These are phyloP conservation scores for Rhopilema esculentum DNA, from an alignment of 30 jellyfish, hydroid and myxozoan species.

Conservation along the genomic window DNA sequence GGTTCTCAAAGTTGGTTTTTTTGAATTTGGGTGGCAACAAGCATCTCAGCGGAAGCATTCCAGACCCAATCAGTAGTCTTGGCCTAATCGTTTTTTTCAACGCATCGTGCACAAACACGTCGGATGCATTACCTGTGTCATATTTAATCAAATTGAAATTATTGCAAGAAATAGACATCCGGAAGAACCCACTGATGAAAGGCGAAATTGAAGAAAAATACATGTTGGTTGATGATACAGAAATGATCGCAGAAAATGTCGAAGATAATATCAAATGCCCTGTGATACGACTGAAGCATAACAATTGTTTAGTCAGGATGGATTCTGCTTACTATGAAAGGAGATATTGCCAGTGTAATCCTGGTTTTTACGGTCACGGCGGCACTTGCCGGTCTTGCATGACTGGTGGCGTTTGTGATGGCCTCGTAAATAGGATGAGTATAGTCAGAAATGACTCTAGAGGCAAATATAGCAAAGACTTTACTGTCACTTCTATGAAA, in stretches of 20 bases:
- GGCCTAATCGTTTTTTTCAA: slow-evolving; percentile 38
- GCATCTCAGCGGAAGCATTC: slow-evolving; percentile 52
- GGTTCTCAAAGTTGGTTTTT: slow-evolving; percentile 46
- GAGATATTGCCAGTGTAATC: slow-evolving; percentile 48
- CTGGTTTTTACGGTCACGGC: slow-evolving; percentile 68
- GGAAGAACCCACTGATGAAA: slow-evolving; percentile 53
- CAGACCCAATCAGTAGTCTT: slow-evolving; percentile 60
- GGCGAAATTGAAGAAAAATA: slow-evolving; percentile 28
- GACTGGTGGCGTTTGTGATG: slow-evolving; percentile 65
- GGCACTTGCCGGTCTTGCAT: slow-evolving; percentile 67
- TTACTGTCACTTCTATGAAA: slow-evolving; percentile 19
- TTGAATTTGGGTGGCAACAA: slow-evolving; percentile 62
- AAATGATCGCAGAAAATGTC: slow-evolving; percentile 8
- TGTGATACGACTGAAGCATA: slow-evolving; percentile 45
- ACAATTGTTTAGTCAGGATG: slow-evolving; percentile 17
- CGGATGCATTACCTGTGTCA: slow-evolving; percentile 44
- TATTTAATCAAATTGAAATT: slow-evolving; percentile 42
- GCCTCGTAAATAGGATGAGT: too few species aligned
- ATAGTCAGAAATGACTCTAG: background rate
- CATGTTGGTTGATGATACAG: slow-evolving; percentile 37
- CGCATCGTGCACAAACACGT: slow-evolving; percentile 34
- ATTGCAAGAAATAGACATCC: slow-evolving; percentile 41
- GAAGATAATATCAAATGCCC: slow-evolving; percentile 58
- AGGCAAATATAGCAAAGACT: background rate
- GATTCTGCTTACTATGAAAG: slow-evolving; percentile 66